Evolutionary conservation across 1,140 invertebrate species (phyloP).

Genomic region (Bombus confusus): DNA sequence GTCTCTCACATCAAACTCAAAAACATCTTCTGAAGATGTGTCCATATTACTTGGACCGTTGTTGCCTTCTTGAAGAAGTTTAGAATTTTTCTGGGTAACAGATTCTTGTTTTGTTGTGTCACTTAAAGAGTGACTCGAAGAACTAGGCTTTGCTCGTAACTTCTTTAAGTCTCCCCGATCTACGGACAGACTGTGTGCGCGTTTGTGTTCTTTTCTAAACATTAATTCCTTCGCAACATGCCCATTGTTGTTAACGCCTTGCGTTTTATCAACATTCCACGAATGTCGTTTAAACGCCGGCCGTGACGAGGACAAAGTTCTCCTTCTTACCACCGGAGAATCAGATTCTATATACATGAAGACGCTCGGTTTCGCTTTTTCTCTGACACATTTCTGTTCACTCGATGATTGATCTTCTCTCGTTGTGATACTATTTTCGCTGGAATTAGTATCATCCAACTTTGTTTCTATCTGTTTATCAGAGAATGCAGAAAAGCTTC

Average conservation of each 20-base stretch:
- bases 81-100: constrained; percentile 39
- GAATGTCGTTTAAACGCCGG: constrained; percentile 84
- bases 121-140: constrained; percentile 75
- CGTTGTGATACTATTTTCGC: constrained; percentile 40
- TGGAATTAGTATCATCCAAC: constrained; percentile 27
- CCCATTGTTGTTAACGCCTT: constrained; percentile 37
- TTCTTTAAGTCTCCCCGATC: constrained; percentile 77
- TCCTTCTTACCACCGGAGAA: constrained; percentile 82
- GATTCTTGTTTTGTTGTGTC: constrained; percentile 64
- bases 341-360: constrained; percentile 86
- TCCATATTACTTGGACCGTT: constrained; percentile 67
- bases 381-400: constrained; percentile 44
- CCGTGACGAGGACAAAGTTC: constrained; percentile 82
- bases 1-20: constrained; percentile 75
- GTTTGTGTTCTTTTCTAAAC: constrained; percentile 82
- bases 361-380: constrained; percentile 79
- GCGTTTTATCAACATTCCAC: constrained; percentile 82
- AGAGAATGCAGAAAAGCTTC: constrained; percentile 49
- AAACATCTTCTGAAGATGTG: constrained; percentile 71
- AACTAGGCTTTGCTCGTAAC: constrained; percentile 71
- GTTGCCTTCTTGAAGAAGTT: constrained; percentile 40
- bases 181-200: constrained; percentile 84
- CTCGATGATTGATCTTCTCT: constrained; percentile 36
- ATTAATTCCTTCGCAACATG: constrained; percentile 70
- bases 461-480: constrained; percentile 49